Percentiles rank a stretch among this genome's conserved stretches.
Evolutionary conservation across 1,140 invertebrate species (phyloP).

Genomic region (Planococcus citri): DNA sequence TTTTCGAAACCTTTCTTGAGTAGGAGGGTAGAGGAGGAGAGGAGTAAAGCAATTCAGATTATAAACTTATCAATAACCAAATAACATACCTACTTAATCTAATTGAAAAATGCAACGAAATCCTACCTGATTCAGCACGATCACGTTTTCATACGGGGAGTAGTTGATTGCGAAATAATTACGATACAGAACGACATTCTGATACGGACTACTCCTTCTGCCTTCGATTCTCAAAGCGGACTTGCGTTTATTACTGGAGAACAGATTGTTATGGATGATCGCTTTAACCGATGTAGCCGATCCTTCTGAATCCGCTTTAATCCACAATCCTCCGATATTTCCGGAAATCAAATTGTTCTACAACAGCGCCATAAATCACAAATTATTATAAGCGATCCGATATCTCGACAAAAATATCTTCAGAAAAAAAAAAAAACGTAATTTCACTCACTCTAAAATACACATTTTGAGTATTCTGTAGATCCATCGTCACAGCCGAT

Average conservation of each 20-base stretch:
- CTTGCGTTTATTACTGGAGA: constrained; percentile 71
- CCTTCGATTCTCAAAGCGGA: constrained; percentile 70
- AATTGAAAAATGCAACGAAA: no score
- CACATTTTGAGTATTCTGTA: constrained; percentile 87
- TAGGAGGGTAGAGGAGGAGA: no score
- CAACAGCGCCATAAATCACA: no score
- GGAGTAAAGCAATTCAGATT: no score
- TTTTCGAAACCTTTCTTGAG: no score
- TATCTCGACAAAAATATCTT: no score
- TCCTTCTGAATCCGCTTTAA: constrained; percentile 74
- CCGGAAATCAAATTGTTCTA: constrained; percentile 76
- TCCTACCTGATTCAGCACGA: constrained; percentile 60
- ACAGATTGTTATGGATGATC: constrained; percentile 83
- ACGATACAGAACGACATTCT: constrained; percentile 74
- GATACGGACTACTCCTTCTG: constrained; percentile 75
- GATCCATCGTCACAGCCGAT: constrained; percentile 68
- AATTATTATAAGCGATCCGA: no score
- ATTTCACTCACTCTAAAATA: constrained; percentile 61
- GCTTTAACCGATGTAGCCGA: constrained; percentile 74
- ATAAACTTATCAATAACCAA: no score
- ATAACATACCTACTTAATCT: no score
- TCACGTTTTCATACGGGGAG: constrained; percentile 62
- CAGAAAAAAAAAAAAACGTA: no score
- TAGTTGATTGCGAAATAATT: constrained; percentile 80
- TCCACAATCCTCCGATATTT: constrained; percentile 80